These are phyloP conservation scores for Euura lappo DNA, from an alignment of 1,140 invertebrate species.

Conservation along the genomic window DNA sequence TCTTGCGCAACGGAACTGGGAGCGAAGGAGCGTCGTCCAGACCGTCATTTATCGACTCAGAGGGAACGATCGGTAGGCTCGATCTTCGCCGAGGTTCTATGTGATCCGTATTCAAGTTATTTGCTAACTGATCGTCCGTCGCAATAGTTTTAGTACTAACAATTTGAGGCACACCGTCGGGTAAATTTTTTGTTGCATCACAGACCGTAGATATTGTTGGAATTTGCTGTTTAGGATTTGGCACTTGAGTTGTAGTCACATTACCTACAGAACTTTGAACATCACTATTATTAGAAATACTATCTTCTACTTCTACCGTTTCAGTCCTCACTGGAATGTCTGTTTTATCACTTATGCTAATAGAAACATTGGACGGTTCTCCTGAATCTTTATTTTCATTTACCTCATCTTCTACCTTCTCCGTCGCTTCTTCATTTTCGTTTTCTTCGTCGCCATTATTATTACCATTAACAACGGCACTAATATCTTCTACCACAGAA, in stretches of 20 bases:
- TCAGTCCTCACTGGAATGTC: conserved; percentile 49
- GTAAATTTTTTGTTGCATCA: conserved; percentile 65
- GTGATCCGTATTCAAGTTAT: conserved; percentile 44
- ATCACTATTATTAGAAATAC: conserved; percentile 59
- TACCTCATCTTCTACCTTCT: no score
- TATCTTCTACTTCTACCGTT: conserved; percentile 52
- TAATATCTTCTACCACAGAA: conserved; percentile 42
- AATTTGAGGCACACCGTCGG: conserved; percentile 58
- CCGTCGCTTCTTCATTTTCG: conserved; percentile 38
- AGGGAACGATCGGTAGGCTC: conserved; percentile 68
- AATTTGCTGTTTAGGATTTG: conserved; percentile 68
- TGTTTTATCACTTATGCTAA: conserved; percentile 62
- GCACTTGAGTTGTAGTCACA: conserved; percentile 58
- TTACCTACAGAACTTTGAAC: conserved; percentile 59
- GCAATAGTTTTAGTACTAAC: conserved; percentile 53
- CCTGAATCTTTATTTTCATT: conserved; percentile 40
- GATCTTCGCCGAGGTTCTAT: conserved; percentile 61
- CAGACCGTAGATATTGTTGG: conserved; percentile 76
- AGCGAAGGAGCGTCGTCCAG: conserved; percentile 52
- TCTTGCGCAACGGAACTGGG: conserved; percentile 45
- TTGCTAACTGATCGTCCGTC: conserved; percentile 43
- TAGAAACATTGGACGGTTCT: conserved; percentile 68
- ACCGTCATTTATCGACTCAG: conserved; percentile 57
- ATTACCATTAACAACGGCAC: conserved; percentile 55
- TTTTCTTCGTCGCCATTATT: conserved; percentile 29